phyloP scores from a whole-genome alignment of 2,113 vertebrate genomes.

The Dicrurus megarhynchus region DNA sequence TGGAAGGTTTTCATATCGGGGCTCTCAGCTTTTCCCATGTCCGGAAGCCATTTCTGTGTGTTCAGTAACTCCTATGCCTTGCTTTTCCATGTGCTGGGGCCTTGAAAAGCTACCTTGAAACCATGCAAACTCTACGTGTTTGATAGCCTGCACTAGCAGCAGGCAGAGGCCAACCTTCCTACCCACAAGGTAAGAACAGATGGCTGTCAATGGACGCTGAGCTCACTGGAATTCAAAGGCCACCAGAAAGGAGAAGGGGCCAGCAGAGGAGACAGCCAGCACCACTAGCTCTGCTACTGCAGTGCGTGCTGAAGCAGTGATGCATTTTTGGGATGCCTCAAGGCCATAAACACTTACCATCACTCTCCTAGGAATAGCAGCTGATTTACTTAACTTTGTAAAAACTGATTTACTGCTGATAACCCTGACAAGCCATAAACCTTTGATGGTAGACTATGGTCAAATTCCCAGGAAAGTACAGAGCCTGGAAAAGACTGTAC shows the following conservation, averaged over 20 bases:
- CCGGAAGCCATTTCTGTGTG: neutral
- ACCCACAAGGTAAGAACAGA: neutral
- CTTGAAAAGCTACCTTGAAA: neutral
- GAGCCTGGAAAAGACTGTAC: neutral
- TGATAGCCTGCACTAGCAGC: neutral
- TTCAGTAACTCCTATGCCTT: neutral
- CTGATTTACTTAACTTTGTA: neutral
- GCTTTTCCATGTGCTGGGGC: neutral
- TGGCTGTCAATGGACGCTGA: neutral
- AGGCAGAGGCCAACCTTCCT: neutral
- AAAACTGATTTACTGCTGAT: neutral
- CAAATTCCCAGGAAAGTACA: neutral
- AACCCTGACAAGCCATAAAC: neutral
- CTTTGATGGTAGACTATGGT: neutral
- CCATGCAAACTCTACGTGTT: accelerated
- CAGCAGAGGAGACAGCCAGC: neutral
- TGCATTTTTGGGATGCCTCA: constrained; percentile 8
- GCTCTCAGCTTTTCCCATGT: neutral
- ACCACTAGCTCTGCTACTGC: neutral
- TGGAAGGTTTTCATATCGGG: neutral
- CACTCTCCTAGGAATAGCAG: neutral
- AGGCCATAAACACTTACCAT: neutral
- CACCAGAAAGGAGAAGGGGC: neutral
- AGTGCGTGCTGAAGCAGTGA: neutral
- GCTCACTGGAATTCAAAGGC: neutral